Evolutionary conservation across 2,113 vertebrate genomes (phyloP).

Genomic region (Scartelaos histophorus): DNA sequence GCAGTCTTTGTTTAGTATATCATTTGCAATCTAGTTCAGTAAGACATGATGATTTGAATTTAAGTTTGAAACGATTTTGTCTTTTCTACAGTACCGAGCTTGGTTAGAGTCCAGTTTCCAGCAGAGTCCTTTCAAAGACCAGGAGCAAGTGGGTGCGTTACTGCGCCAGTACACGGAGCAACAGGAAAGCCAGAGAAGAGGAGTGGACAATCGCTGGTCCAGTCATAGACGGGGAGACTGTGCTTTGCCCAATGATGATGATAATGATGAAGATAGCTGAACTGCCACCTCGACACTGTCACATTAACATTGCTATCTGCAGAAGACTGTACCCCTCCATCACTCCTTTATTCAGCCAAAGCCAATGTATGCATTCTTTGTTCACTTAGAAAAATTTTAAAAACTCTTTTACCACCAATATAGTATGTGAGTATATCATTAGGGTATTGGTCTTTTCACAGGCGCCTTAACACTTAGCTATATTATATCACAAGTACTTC

Average conservation of each 20-base stretch:
- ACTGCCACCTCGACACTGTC: constrained; percentile 14
- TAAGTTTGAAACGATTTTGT: not conserved
- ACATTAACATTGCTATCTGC: constrained; percentile 14
- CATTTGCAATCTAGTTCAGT: not conserved
- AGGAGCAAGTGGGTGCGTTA: constrained; percentile 79
- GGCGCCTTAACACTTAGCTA: constrained; percentile 65
- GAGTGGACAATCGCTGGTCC: constrained; percentile 55
- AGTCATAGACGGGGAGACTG: constrained; percentile 22
- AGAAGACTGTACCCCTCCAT: constrained; percentile 14
- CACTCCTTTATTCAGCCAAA: constrained; percentile 38
- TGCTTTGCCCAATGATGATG: constrained; percentile 58
- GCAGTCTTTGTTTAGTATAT: not conserved
- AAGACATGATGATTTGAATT: not conserved
- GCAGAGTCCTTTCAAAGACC: constrained; percentile 79
- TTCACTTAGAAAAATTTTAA: constrained; percentile 40
- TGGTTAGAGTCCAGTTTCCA: constrained; percentile 79
- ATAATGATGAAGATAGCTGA: constrained; percentile 64
- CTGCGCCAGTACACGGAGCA: constrained; percentile 74
- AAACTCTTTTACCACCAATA: constrained; percentile 20
- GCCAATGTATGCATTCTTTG: constrained; percentile 16
- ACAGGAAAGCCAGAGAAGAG: constrained; percentile 61
- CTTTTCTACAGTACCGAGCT: constrained; percentile 74
- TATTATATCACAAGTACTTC: constrained; percentile 28
- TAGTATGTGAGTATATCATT: constrained; percentile 30
- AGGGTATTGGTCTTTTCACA: constrained; percentile 41